Evolutionary conservation across 1,140 invertebrate species (phyloP), one percentile per base, ranked within the genome.

Genomic region (Microplitis demolitor): DNA sequence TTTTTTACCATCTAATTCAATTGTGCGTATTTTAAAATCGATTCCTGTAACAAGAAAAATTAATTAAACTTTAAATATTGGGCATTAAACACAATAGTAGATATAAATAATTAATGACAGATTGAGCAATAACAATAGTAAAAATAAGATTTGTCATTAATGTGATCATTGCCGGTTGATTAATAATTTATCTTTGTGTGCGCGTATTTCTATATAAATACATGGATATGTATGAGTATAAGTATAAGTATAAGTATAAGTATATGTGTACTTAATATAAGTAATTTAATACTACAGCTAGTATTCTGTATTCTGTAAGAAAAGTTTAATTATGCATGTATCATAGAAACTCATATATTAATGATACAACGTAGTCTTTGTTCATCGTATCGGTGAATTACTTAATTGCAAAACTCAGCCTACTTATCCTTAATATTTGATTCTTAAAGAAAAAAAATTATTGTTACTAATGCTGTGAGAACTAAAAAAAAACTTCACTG

Each of bases 1-100:
- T 90, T 98, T 98, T 87, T 98, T 99, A 50, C 96, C 97, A 87
- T 98, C 95, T 80, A 99, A 90, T 89, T 98, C 97, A 84, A 99
- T 98, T 83, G 97, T 99, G 88, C 97, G 94, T 86, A 99, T 99
- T 90, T 99, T 99, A 89, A 99, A 99, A 88, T 99, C 97, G 86
- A 99, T 98, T 84, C 97, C 97, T 98, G 88, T 76, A 90, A 91
- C 72, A 74, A 66, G 54, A 77, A 71, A 14, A 77, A 75, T 9
- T 68, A 11, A 60, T 37, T 33, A 58, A 13, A 33, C 6, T 50
- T 24, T 33, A 64, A 53, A 39, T 50, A 64, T 54, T 58, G 2
- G 16, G n/a, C 24, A 66, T 51, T 4, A 34, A 5, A 8, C 8
- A 13, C 2, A 16, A 14, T 16, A 31, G 4, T 39, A 50, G 33